Conservation (phyloP, 2,888 invertebrate genomes). For the Autographa gamma region DNA sequence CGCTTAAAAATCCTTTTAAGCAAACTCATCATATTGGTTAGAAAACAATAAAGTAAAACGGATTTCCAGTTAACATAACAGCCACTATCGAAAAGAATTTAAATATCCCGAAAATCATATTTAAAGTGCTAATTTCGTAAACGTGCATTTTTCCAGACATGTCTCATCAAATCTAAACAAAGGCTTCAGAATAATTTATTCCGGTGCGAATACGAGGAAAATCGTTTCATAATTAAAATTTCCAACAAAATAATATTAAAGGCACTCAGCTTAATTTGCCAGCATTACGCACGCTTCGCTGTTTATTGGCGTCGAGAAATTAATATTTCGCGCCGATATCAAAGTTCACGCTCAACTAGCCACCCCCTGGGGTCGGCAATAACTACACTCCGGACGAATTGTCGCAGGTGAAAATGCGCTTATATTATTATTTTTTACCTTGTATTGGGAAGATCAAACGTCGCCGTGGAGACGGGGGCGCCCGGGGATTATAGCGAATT, state of each 20-base stretch:
- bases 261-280: constrained; percentile 87
- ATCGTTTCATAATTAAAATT: constrained; percentile 81
- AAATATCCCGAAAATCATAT: neutral
- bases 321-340: constrained; percentile 88
- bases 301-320: constrained; percentile 87
- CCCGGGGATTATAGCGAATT: constrained; percentile 81
- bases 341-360: constrained; percentile 88
- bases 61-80: neutral
- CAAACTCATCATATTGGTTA: neutral
- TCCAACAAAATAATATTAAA: constrained; percentile 82
- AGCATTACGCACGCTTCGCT: constrained; percentile 83
- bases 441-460: constrained; percentile 82
- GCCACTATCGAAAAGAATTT: neutral
- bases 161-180: constrained; percentile 57
- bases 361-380: constrained; percentile 81
- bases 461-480: constrained; percentile 74
- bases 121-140: neutral
- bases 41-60: neutral
- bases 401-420: constrained; percentile 87
- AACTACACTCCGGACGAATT: constrained; percentile 82
- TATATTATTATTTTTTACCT: constrained; percentile 85
- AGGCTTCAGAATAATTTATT: constrained; percentile 60
- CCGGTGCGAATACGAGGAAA: constrained; percentile 67
- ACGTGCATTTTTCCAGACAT: constrained; percentile 55
- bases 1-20: no score